Conservation (phyloP, 1,140 invertebrate species). For the Bactericera cockerelli region DNA sequence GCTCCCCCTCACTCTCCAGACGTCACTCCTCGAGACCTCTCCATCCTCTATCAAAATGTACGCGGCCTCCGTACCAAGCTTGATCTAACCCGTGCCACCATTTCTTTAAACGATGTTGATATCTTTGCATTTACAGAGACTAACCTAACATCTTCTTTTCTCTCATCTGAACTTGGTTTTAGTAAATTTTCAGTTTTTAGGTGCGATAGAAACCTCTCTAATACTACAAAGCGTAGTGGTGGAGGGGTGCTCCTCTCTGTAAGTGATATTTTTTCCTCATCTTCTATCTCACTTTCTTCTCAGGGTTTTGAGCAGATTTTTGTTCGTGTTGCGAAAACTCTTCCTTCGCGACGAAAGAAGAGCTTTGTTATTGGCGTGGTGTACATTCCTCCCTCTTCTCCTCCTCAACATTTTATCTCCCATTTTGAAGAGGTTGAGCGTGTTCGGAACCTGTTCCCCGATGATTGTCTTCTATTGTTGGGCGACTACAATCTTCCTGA, state of each 20-base stretch:
- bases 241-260: not conserved
- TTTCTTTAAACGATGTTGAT: not conserved
- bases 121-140: not conserved
- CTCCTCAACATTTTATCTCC: not conserved
- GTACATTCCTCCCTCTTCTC: not conserved
- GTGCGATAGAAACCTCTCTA: not conserved
- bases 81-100: not conserved
- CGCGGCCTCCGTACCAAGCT: not conserved
- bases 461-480: not conserved
- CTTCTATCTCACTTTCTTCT: not conserved
- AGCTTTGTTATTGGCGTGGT: not conserved
- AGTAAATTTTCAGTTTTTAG: not conserved
- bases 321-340: not conserved
- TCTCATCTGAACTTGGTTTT: slow-evolving; percentile 2
- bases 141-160: not conserved
- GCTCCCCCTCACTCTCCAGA: not conserved
- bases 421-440: not conserved
- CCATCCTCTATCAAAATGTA: not conserved
- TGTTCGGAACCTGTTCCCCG: not conserved
- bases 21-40: not conserved
- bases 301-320: not conserved
- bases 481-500: slow-evolving; percentile 6
- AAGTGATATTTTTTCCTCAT: not conserved
- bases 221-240: not conserved
- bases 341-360: not conserved